Evolutionary conservation across 2,797 vertebrate species (phyloP).

Genomic region (Semaprochilodus insignis): DNA sequence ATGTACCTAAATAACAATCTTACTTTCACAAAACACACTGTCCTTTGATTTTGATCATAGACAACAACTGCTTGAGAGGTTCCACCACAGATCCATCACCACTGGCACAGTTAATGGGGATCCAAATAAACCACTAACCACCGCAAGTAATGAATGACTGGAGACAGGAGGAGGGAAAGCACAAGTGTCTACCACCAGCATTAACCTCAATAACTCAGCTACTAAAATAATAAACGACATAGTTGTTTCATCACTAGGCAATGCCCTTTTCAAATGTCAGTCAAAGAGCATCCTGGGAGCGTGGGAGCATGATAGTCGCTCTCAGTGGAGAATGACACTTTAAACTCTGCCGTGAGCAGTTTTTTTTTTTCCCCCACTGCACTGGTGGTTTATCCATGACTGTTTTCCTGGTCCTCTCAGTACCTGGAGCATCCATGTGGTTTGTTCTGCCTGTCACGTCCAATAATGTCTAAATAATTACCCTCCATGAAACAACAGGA

Average conservation of each 20-base stretch:
- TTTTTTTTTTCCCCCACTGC: background rate
- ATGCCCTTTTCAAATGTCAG: constrained; percentile 22
- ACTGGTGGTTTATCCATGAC: constrained; percentile 2
- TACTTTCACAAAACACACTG: no score
- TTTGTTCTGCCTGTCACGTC: constrained; percentile 47
- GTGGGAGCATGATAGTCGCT: background rate
- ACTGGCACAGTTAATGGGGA: background rate
- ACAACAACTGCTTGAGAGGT: background rate
- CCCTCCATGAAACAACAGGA: constrained; percentile 37
- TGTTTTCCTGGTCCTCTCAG: constrained; percentile 16
- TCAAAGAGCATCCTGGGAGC: constrained; percentile 7
- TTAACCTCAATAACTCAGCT: constrained; percentile 1
- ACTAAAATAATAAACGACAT: constrained; percentile 6
- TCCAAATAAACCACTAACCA: background rate
- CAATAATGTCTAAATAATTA: constrained; percentile 46
- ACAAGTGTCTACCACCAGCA: background rate
- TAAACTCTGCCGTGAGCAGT: constrained; percentile 3
- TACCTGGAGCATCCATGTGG: constrained; percentile 31
- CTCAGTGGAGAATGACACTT: constrained; percentile 10
- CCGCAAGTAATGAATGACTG: constrained; percentile 3
- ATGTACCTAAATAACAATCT: no score
- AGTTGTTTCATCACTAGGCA: background rate
- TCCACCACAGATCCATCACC: background rate
- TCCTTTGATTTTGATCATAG: background rate
- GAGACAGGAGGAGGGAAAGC: background rate